Evolutionary conservation across 2,797 vertebrate genomes (phyloP), one percentile per base, ranked within the genome.

Genomic region (Alfaro cultratus): DNA sequence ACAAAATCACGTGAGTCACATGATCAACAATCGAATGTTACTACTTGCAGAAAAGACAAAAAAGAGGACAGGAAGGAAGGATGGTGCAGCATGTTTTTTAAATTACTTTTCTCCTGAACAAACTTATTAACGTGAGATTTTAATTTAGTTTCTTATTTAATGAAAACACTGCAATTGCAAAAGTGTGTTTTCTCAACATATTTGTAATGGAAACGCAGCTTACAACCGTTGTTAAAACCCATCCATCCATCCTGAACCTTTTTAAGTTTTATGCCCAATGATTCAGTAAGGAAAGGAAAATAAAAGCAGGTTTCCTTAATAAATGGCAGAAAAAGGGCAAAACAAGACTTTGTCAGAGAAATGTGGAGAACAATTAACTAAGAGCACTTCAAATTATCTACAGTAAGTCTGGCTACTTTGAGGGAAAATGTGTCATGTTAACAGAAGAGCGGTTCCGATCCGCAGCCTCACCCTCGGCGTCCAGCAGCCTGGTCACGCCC

Each of bases 401-500:
- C 57, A 16, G 57, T 15, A 11, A 67, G 60, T 64, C 31, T 18
- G 57, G 29, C 60, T 36, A 31, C 60, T 21, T 64, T 18, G 7
- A 21, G 4, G 62, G 62, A 36, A 34, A 36, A 64, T 18, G 49
- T 4, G 12, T 36, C 16, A 21, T 11, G 6, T 36, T 18, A 36
- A 34, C 5, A 55, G 49, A 41, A 16, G 34, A 13, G 15, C 7
- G 1, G 9, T 71, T 72, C 9, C 43, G 57, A 47, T 73, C 0
- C 47, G 76, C 4, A 0, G 18, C 71, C 92, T 93, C 89, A 99
- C 99, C 99, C 96, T 99, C 99, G 0, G 98, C 96, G n/a, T 99
- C 99, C 92, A 99, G 93, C 88, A 99, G 96, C 75, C 97, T 95
- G 0, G 99, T 99, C 73, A 99, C 98, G 0, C 99, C 99, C 23